A percentile compares a stretch with the other conserved stretches of the same genome.
These are phyloP conservation scores for Platycheirus rosarum DNA, from an alignment of 2,888 invertebrate species.

Conservation along the genomic window DNA sequence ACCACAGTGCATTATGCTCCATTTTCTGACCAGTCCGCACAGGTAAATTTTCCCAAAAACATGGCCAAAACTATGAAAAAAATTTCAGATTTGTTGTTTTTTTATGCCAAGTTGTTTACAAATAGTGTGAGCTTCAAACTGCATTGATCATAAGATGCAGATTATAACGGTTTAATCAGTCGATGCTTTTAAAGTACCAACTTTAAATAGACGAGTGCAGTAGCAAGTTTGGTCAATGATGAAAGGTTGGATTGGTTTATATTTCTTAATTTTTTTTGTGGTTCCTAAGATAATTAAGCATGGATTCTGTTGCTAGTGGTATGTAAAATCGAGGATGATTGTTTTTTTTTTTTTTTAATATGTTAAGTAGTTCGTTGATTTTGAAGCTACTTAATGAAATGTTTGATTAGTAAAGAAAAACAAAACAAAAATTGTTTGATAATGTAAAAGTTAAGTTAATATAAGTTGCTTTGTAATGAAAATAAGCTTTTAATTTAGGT, in stretches of 20 bases:
- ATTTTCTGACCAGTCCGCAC: no score
- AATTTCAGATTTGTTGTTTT: slow-evolving; percentile 7
- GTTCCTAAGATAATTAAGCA: no score
- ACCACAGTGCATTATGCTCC: no score
- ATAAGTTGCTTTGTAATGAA: neutral
- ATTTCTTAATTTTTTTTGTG: slow-evolving; percentile 15
- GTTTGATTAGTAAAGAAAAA: no score
- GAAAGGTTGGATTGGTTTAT: slow-evolving; percentile 7
- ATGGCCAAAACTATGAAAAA: slow-evolving; percentile 13
- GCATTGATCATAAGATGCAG: neutral
- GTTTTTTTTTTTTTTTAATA: no score
- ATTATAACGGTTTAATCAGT: slow-evolving; percentile 22
- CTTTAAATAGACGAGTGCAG: slow-evolving; percentile 12
- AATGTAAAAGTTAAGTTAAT: slow-evolving; percentile 14
- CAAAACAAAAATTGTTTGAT: no score
- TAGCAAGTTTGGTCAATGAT: slow-evolving; percentile 11
- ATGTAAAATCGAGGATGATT: no score
- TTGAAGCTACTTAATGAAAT: no score
- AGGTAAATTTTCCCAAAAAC: slow-evolving; percentile 1
- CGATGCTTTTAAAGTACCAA: slow-evolving; percentile 12
- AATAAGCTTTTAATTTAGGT: neutral
- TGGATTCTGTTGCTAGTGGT: no score
- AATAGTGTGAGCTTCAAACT: no score
- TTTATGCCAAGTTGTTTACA: no score
- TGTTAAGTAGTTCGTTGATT: no score